A percentile compares a stretch with the other conserved stretches of the same genome.
These are phyloP conservation scores for Campoplex nolae DNA, from an alignment of 2,888 invertebrate species.

Conservation along the genomic window DNA sequence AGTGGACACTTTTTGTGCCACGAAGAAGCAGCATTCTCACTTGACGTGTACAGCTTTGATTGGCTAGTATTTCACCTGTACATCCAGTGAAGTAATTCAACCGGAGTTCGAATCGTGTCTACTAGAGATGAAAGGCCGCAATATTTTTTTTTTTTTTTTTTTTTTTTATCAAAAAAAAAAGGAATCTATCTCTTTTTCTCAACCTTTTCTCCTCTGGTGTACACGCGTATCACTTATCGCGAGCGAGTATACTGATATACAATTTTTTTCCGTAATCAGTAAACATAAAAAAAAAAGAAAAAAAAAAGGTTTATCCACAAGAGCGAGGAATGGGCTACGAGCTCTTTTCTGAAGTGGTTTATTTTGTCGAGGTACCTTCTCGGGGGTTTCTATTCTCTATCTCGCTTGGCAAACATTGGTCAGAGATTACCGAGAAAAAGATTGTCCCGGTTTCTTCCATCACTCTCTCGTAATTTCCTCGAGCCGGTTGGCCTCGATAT, in stretches of 20 bases:
- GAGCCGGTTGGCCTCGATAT: slow-evolving; percentile 52
- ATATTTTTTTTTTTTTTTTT: background rate
- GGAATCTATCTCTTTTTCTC: slow-evolving; percentile 34
- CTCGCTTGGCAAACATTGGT: slow-evolving; percentile 79
- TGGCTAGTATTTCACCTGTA: slow-evolving; percentile 41
- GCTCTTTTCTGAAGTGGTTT: slow-evolving; percentile 81
- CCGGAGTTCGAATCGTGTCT: slow-evolving; percentile 3
- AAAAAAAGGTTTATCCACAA: slow-evolving; percentile 76
- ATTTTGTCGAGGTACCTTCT: slow-evolving; percentile 78
- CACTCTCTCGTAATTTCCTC: slow-evolving; percentile 55
- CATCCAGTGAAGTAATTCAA: slow-evolving; percentile 10
- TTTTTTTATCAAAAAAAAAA: slow-evolving; percentile 14
- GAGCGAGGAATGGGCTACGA: slow-evolving; percentile 61
- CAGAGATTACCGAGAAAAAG: slow-evolving; percentile 78
- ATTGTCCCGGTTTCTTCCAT: slow-evolving; percentile 55
- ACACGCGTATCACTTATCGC: slow-evolving; percentile 73
- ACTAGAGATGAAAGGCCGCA: slow-evolving; percentile 20
- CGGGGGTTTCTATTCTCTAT: slow-evolving; percentile 66
- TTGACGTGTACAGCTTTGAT: background rate
- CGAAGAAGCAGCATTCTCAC: background rate
- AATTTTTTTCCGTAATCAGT: slow-evolving; percentile 74
- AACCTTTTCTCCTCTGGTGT: slow-evolving; percentile 49
- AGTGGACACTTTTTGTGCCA: background rate
- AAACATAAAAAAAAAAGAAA: slow-evolving; percentile 55
- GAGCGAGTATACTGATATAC: slow-evolving; percentile 75